Percentiles rank a stretch among this genome's conserved stretches.
These are phyloP conservation scores for Malurus elegans DNA, from an alignment of 2,113 vertebrate species.

Conservation along the genomic window DNA sequence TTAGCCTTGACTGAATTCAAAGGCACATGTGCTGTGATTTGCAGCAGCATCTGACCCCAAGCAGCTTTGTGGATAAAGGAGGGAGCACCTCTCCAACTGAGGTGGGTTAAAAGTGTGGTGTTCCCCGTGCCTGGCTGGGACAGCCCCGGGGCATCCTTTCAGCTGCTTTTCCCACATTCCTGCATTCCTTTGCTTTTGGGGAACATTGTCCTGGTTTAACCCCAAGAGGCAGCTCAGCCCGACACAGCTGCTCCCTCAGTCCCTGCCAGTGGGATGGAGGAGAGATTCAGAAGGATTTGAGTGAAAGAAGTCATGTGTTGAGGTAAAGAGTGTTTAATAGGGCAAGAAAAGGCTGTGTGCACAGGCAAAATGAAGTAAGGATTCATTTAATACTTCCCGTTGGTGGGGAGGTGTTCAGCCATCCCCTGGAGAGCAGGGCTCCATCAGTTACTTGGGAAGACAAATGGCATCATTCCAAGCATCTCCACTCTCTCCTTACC, in stretches of 20 bases:
- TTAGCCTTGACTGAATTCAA: neutral
- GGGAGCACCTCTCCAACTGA: neutral
- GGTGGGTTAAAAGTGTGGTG: neutral
- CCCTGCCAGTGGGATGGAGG: neutral
- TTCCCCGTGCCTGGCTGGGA: neutral
- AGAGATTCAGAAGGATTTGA: neutral
- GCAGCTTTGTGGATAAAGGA: neutral
- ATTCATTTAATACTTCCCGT: neutral
- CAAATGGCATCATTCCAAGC: neutral
- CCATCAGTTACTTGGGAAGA: neutral
- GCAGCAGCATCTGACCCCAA: neutral
- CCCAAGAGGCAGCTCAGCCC: neutral
- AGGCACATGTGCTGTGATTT: neutral
- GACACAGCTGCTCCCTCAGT: neutral
- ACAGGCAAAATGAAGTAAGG: neutral
- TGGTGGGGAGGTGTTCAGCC: neutral
- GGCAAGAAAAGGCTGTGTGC: accelerated
- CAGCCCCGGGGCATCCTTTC: neutral
- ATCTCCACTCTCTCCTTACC: neutral
- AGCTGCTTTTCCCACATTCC: neutral
- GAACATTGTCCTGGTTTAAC: neutral
- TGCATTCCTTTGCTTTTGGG: neutral
- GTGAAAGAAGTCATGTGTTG: neutral
- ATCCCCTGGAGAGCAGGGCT: neutral
- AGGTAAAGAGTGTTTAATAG: neutral